Base-by-base conservation (phyloP, 2,888 invertebrate species). In the Harmothoe impar region DNA sequence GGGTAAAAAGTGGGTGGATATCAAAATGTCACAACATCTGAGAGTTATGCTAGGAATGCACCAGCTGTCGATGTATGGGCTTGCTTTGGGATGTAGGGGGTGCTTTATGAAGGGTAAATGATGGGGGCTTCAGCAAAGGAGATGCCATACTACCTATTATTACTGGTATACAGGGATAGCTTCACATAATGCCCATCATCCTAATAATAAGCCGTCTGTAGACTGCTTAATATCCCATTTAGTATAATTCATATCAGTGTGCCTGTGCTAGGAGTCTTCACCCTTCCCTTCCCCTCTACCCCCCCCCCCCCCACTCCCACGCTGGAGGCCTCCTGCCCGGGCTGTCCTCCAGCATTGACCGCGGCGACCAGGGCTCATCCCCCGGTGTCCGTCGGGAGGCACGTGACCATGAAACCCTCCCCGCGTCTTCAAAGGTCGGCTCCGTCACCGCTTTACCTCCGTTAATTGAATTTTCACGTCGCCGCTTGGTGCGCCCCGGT, bases 401-500 rank as follows among this genome's bases (percentile, higher is more conserved):
- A 81, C 81, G 81, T n/a, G 35, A 81, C 81, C 81, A 33, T n/a
- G 81, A n/a, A 15, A 15, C 81, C 23, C 15, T 33, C 15, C 43
- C 43, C 17, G 1, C 43, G 23, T 35, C 81, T 15, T 81, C 81
- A 81, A 81, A 81, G 81, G 35, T 43, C 81, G 33, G 43, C 81
- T 17, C 81, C 43, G 43, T 15, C 81, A n/a, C 43, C 81, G 35
- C 81, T 43, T 81, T 43, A 17, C 81, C 43, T 81, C 81, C 17
- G 35, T 81, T 81, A 81, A 81, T 81, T 81, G 81, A 81, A 81
- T 81, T 81, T 81, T 43, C 81, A 81, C 81, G 81, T 81, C 43
- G 81, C 43, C 43, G 81, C 81, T 81, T 81, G 81, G 35, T 23
- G 81, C 23, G 35, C 81, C 81, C 81, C 81, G 81, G 43, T 81